Evolutionary conservation across 2,797 vertebrate species (phyloP).

Genomic region (Clarias fuscus): DNA sequence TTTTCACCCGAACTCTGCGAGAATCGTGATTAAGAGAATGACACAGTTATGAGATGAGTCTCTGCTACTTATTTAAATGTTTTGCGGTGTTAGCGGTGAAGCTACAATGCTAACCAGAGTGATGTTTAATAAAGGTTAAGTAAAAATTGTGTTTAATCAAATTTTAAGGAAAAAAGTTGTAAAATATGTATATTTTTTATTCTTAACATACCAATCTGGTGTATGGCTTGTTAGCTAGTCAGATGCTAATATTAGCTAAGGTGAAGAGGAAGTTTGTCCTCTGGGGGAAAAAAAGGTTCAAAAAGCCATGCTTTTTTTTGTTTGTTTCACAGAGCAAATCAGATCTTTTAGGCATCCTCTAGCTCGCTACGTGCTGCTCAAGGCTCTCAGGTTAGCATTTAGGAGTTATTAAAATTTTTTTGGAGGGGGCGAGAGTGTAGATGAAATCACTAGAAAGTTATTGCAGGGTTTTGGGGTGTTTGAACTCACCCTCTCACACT

Average conservation of each 20-base stretch:
- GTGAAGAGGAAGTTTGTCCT: not conserved
- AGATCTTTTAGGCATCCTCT: not conserved
- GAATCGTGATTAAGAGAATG: not conserved
- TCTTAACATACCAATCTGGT: not conserved
- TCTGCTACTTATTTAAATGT: not conserved
- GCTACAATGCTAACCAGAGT: not conserved
- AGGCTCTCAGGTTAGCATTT: not conserved
- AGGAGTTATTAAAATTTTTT: not conserved
- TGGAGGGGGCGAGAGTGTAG: too few relatives aligned
- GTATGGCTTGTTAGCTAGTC: not conserved
- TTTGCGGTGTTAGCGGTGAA: not conserved
- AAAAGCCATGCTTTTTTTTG: not conserved
- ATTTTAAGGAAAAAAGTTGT: too few relatives aligned
- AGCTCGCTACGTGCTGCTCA: not conserved
- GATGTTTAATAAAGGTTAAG: not conserved
- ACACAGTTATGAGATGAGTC: not conserved
- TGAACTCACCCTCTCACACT: conserved; percentile 9
- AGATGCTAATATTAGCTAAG: not conserved
- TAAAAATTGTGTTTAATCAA: too few relatives aligned
- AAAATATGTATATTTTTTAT: not conserved
- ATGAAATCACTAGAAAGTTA: not conserved
- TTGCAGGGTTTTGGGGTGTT: not conserved
- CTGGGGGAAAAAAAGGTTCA: not conserved
- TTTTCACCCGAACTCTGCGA: not conserved
- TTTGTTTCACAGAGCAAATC: not conserved